Conservation (phyloP, 2,888 invertebrate genomes). For the Acrocyrtus sp. region DNA sequence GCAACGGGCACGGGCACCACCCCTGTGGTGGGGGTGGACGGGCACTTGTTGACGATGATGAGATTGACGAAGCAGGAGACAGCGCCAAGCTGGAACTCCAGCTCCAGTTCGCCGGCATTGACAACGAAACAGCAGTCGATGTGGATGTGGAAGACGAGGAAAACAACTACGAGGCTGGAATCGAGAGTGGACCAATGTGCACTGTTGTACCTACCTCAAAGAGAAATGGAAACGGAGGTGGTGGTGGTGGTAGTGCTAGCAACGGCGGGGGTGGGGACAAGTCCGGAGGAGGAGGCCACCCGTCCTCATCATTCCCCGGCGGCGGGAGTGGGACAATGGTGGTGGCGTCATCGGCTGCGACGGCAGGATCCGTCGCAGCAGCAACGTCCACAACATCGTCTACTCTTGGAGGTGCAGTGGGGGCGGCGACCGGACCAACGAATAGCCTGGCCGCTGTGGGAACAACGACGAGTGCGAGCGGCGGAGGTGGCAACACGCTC, state of each 20-base stretch:
- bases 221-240: conserved; percentile 68
- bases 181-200: conserved; percentile 60
- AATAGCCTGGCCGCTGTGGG: conserved; percentile 43
- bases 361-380: conserved; percentile 68
- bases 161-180: conserved; percentile 43
- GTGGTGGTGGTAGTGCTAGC: conserved; percentile 70
- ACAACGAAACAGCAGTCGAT: conserved; percentile 61
- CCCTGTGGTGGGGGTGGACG: conserved; percentile 31
- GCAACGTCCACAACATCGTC: conserved; percentile 51
- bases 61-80: conserved; percentile 58
- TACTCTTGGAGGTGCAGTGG: conserved; percentile 66
- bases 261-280: conserved; percentile 66
- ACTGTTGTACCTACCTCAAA: conserved; percentile 65
- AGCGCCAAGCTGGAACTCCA: conserved; percentile 62
- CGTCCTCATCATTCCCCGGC: conserved; percentile 66
- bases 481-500: conserved; percentile 64
- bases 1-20: conserved; percentile 41
- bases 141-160: conserved; percentile 60
- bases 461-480: conserved; percentile 34
- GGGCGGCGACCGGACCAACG: conserved; percentile 55
- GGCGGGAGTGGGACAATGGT: conserved; percentile 72
- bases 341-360: conserved; percentile 73
- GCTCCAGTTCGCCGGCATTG: conserved; percentile 62
- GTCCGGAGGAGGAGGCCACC: conserved; percentile 65
- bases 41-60: conserved; percentile 55